Conservation (phyloP, 2,113 vertebrate species). For the Periophthalmus modestus region DNA sequence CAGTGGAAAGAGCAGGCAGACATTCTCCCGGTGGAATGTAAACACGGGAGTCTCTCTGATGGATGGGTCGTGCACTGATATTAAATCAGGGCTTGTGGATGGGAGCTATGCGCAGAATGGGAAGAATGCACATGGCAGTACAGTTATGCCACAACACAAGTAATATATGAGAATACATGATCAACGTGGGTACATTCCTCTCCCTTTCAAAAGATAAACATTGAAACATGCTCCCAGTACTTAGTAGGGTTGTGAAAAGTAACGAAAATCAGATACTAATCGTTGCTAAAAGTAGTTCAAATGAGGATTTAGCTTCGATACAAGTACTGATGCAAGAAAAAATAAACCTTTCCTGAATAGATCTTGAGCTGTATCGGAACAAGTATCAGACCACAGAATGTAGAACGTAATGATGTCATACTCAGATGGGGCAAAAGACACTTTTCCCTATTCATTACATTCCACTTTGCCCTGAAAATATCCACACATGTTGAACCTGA, state of each 20-base stretch:
- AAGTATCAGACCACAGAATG: no score
- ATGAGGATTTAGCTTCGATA: no score
- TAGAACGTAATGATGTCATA: no score
- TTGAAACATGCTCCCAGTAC: not conserved
- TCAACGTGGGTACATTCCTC: not conserved
- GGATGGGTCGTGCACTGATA: constrained; percentile 29
- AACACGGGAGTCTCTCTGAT: constrained; percentile 60
- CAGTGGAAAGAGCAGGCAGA: constrained; percentile 64
- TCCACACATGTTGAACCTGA: no score
- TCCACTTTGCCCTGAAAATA: no score
- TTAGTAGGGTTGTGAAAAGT: not conserved
- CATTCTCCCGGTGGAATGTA: constrained; percentile 66
- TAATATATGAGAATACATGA: not conserved
- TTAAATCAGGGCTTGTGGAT: constrained; percentile 33
- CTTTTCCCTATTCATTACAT: no score
- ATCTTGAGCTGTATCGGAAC: no score
- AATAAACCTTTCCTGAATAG: no score
- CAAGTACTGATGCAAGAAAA: no score
- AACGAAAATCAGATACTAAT: no score
- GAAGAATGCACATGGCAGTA: not conserved
- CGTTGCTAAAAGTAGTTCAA: no score
- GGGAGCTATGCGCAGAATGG: constrained; percentile 23
- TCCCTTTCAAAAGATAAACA: not conserved
- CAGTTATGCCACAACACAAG: not conserved
- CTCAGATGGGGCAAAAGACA: no score